Conservation (phyloP, 2,113 vertebrate genomes). For the Rhipidura dahli region DNA sequence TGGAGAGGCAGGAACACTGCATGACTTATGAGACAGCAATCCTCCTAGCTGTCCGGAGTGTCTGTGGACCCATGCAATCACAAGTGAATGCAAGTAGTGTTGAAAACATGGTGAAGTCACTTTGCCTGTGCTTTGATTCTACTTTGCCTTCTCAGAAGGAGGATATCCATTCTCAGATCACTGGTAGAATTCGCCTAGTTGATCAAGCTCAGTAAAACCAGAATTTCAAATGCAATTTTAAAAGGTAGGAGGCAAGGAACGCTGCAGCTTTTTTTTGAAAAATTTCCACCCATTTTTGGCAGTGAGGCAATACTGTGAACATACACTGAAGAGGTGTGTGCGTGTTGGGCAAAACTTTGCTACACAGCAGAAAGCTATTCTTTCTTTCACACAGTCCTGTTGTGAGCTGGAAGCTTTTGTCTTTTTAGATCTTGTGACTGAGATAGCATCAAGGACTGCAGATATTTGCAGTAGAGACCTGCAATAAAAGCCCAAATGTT, state of each 20-base stretch:
- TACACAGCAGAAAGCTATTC: not conserved
- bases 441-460: not conserved
- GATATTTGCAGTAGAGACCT: not conserved
- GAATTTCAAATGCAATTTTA: not conserved
- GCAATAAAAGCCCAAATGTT: not conserved
- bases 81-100: not conserved
- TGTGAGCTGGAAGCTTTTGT: not conserved
- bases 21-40: not conserved
- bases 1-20: not conserved
- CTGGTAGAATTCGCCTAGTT: not conserved
- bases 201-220: not conserved
- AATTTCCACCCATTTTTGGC: not conserved
- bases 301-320: not conserved
- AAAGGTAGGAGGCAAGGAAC: not conserved
- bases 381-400: not conserved
- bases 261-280: not conserved
- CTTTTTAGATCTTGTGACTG: not conserved
- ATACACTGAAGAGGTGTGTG: accelerated
- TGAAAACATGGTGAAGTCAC: not conserved
- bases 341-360: not conserved
- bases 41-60: not conserved
- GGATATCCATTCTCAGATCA: not conserved
- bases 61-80: not conserved
- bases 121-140: not conserved
- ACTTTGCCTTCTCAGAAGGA: not conserved